Evolutionary conservation across 2,888 invertebrate genomes (phyloP), one percentile per base, ranked within the genome.

Genomic region (Omphaloscelis lunosa): DNA sequence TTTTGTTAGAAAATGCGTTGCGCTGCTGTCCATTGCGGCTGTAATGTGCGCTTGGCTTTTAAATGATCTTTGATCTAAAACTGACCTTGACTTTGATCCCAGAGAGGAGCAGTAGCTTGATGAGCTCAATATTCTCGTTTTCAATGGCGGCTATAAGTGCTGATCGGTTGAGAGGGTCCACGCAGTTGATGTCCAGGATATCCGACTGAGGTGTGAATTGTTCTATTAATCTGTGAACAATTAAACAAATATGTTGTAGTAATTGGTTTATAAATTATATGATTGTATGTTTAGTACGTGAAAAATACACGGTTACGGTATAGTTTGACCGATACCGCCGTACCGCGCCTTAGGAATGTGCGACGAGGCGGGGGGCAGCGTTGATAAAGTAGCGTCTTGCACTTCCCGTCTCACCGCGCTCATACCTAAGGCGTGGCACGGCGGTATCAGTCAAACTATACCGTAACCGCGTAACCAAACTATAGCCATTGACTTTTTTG

Each of bases 41-140:
- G 56, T 7, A 7, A 27, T 58, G 7, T 58, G 7, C 58, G 29
- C 29, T 59, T 59, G 17, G 8, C 17, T 59, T 8, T 17, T 17
- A 17, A 59, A 27, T 27, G 1, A n/a, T 20, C 0, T 27, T 7
- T 51, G 17, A 53, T 9, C n/a, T 39, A 56, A 17, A n/a, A 68
- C 68, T 56, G 17, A 70, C 98, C 97, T 98, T 98, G 75, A 99
- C 98, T 95, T 98, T 97, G 82, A 99, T 98, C 72, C 98, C 98
- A 89, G 98, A 97, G 23, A 98, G 97, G 66, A 99, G 97, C 48
- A 99, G 97, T 53, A 99, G 94, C 79, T 98, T 98, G 84, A 99
- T 98, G 76, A 99, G 97, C 90, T 99, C 99, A 82, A 99, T 98
- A 94, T 99, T 99, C 95, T 99, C 99, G 96, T 99, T 99, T 95